Base-by-base conservation (phyloP, 2,888 invertebrate genomes). In the Drosophila putrida region DNA sequence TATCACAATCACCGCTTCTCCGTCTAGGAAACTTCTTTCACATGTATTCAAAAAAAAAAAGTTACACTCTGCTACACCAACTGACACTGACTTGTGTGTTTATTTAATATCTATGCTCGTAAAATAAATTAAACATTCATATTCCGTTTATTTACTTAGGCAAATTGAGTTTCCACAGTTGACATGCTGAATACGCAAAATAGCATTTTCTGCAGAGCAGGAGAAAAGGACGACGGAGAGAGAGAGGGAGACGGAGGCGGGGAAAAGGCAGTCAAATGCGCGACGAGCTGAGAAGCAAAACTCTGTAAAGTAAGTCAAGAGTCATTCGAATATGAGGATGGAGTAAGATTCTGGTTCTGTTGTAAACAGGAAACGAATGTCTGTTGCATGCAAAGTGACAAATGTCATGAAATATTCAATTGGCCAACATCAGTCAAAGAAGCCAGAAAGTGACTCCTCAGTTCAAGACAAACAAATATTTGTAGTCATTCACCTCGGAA, bases 61-160 rank as follows among this genome's bases (percentile, higher is more conserved):
- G 60, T 71, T 72, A 72, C 60, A 51, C 72, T 53, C 36, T 38
- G 53, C 54, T 33, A 38, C 36, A 57, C 55, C 43, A 39, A 47
- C 39, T 49, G 44, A 6, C 31, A 46, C 53, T 44, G 71, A 54
- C 41, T 59, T 62, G 77, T 82, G 75, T 87, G 83, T 83, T 87
- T 87, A 87, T 80, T 80, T 85, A 86, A 85, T 84, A 85, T 84
- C 85, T 84, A 87, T 76, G 76, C 76, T 76, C 76, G 76, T 80
- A 81, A 85, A 86, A 86, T 76, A 87, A 85, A 85, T 85, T 85
- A 85, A 87, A 85, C 83, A 83, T 83, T 83, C 87, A 85, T 85
- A 85, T 85, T 85, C 87, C 80, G 84, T 87, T 85, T 86, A 85
- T 85, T 85, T 85, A 85, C 87, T 85, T 85, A 85, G 74, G 81